Percentiles rank a stretch among this genome's conserved stretches.
Evolutionary conservation across 2,797 vertebrate species (phyloP).

Genomic region (Gallinago stenura): DNA sequence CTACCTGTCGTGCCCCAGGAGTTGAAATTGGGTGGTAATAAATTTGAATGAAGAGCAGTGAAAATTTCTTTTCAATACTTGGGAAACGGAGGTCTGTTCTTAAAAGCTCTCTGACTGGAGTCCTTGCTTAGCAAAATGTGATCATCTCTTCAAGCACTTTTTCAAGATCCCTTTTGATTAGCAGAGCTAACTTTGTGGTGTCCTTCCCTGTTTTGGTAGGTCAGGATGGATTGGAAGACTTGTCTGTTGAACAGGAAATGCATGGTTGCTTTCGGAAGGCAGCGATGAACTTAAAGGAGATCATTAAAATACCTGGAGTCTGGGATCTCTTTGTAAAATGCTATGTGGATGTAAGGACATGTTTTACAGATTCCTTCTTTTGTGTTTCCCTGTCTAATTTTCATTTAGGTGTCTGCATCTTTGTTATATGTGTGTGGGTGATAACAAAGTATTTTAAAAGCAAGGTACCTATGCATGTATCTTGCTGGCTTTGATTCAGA

Average conservation of each 20-base stretch:
- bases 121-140: not conserved
- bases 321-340: slow-evolving; percentile 92
- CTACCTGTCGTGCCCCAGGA: rapidly evolving
- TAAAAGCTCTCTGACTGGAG: not conserved
- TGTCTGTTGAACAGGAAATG: slow-evolving; percentile 75
- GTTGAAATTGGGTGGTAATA: not conserved
- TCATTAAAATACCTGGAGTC: slow-evolving; percentile 87
- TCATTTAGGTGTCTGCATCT: not conserved
- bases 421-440: not conserved
- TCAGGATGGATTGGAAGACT: slow-evolving; percentile 65
- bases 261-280: slow-evolving; percentile 86
- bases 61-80: not conserved
- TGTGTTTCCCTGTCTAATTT: not conserved
- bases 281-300: slow-evolving; percentile 81
- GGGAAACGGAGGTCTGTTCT: not conserved
- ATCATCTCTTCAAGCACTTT: not conserved
- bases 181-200: not conserved
- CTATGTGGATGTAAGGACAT: slow-evolving; percentile 86
- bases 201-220: slow-evolving; percentile 64
- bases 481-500: not conserved
- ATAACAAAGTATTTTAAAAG: not conserved
- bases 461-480: rapidly evolving
- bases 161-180: not conserved
- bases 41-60: not conserved
- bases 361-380: not conserved